Base-by-base conservation (phyloP, 2,797 vertebrate species). In the Lepus oiostolus region DNA sequence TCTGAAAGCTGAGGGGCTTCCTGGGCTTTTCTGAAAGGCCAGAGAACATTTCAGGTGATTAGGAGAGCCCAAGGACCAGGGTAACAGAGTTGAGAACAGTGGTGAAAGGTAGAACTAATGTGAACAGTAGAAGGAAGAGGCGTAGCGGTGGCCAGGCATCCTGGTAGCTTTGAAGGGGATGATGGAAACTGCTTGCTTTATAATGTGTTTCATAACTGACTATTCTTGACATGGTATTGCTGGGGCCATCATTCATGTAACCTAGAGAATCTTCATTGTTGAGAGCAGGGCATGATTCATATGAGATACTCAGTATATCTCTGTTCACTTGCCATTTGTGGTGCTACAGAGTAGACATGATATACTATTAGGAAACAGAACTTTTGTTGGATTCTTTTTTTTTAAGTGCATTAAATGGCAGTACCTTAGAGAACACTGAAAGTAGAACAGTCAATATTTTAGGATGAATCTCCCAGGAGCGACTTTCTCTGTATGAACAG, bases 361-460 rank as follows among this genome's bases (percentile, higher is more conserved):
- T 94, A 95, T 88, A 80, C 74, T 85, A 58, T 88, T 90, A 85
- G 17, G 74, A 95, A 96, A 85, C 85, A 71, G 70, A 85, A 67
- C 72, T 84, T 92, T 72, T 77, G 62, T 62, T 83, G 24, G n/a
- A 91, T 89, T 32, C 63, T 52, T 87, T 68, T 38, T 72, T n/a
- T 54, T 83, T 93, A 88, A 90, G 71, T 52, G n/a, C 74, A 50
- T 88, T 88, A 96, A 97, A 97, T 97, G 92, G 86, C 95, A 97
- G 92, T 72, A 68, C 90, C 88, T 93, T 92, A 63, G 96, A 96
- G 96, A 96, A 84, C 50, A 86, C 79, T 91, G 75, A 92, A 96
- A 96, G 93, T 83, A 80, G 96, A 97, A 94, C 85, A 95, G 93
- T 94, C 96, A 96, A 90, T 97, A 96, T 97, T 96, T 97, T 95